These are phyloP conservation scores for Megatriorchis doriae DNA, from an alignment of 2,113 vertebrate species.

Conservation along the genomic window DNA sequence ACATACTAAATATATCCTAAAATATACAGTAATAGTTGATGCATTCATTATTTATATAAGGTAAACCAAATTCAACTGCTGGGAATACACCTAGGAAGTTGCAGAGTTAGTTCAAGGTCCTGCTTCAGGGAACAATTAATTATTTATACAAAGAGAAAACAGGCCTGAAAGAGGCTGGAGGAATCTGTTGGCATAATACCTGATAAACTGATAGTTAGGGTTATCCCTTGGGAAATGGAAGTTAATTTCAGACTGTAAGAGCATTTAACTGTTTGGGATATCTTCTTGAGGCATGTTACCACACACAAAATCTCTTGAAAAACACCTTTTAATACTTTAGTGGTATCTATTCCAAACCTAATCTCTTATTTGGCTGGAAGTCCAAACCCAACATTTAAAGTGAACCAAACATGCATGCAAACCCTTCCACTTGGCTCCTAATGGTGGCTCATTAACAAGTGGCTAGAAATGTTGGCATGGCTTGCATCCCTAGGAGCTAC, in stretches of 20 bases:
- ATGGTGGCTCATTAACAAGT: neutral
- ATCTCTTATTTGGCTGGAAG: neutral
- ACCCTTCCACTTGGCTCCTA: neutral
- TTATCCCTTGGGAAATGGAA: neutral
- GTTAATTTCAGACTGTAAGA: neutral
- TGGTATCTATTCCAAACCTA: neutral
- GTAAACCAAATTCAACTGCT: neutral
- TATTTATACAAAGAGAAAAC: conserved; percentile 17
- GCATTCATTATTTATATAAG: conserved; percentile 32
- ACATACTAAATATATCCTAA: neutral
- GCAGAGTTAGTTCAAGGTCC: conserved; percentile 12
- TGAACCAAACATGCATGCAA: neutral
- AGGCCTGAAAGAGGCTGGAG: neutral
- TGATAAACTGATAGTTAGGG: neutral
- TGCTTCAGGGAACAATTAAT: conserved; percentile 34
- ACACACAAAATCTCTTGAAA: neutral
- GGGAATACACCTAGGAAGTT: conserved; percentile 11
- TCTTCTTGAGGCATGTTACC: neutral
- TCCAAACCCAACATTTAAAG: neutral
- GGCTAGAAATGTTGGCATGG: neutral
- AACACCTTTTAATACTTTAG: neutral
- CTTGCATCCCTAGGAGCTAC: neutral
- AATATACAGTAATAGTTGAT: neutral
- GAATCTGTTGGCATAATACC: neutral
- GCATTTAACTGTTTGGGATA: neutral